These are phyloP conservation scores for Pterostichus madidus DNA, from an alignment of 2,888 invertebrate genomes.

Conservation along the genomic window DNA sequence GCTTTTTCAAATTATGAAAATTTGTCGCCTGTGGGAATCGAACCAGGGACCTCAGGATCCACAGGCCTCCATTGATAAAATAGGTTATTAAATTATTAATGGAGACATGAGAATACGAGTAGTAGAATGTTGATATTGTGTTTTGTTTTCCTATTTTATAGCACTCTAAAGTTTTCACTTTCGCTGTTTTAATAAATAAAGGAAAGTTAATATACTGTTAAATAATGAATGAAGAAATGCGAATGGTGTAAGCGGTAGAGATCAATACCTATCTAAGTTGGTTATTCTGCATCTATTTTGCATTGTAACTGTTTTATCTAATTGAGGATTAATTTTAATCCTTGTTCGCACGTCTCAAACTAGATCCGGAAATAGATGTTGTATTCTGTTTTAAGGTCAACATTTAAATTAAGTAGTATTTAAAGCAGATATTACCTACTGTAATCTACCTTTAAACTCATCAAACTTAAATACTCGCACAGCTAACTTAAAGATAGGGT, in stretches of 20 bases:
- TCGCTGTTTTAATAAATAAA: background rate
- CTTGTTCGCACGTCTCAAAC: constrained; percentile 44
- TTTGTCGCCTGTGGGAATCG: too few species aligned
- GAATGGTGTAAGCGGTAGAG: background rate
- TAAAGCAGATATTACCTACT: constrained; percentile 21
- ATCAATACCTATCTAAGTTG: constrained; percentile 22
- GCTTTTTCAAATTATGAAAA: too few species aligned
- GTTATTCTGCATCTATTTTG: constrained; percentile 46
- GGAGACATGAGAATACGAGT: too few species aligned
- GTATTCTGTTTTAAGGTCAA: constrained; percentile 46
- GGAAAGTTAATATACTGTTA: background rate
- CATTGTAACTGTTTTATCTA: constrained; percentile 50
- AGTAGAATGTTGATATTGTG: too few species aligned
- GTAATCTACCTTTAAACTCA: constrained; percentile 4
- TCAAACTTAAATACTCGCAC: too few species aligned
- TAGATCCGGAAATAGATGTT: constrained; percentile 44
- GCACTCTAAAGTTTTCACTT: too few species aligned
- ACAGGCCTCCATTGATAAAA: background rate
- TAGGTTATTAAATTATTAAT: background rate
- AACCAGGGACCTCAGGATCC: too few species aligned
- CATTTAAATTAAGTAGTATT: constrained; percentile 48
- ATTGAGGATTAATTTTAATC: constrained; percentile 55
- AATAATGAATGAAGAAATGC: constrained; percentile 21
- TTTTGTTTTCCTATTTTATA: too few species aligned
- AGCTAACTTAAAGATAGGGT: too few species aligned